Conservation (phyloP, 2,888 invertebrate species). For the Drosophila anceps region DNA sequence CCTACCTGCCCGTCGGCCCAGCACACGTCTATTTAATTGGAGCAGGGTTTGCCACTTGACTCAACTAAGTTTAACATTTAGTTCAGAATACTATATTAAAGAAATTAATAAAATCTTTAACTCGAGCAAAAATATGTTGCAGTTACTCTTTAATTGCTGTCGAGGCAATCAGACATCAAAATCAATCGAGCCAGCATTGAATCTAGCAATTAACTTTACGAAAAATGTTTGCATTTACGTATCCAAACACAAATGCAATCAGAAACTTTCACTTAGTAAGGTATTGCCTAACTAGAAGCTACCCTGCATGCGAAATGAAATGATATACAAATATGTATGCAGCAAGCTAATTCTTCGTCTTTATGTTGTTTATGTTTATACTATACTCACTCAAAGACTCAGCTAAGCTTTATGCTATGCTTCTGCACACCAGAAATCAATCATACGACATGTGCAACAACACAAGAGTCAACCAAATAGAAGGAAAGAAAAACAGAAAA, state of each 20-base stretch:
- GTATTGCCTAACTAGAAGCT: background rate
- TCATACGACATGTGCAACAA: constrained; percentile 57
- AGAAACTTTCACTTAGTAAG: background rate
- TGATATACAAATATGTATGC: background rate
- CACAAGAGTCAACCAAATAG: constrained; percentile 34
- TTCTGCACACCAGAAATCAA: constrained; percentile 45
- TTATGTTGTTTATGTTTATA: too few relatives aligned
- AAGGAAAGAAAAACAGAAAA: constrained; percentile 6
- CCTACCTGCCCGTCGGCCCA: background rate
- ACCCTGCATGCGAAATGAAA: background rate
- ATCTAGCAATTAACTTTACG: constrained; percentile 33
- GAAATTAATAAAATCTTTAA: background rate
- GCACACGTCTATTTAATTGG: constrained; percentile 58
- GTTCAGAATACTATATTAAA: background rate
- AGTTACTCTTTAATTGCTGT: background rate
- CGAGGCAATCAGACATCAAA: constrained; percentile 27
- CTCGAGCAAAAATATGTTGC: background rate
- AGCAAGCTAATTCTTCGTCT: too few relatives aligned
- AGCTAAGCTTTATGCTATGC: too few relatives aligned
- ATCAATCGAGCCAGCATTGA: constrained; percentile 35
- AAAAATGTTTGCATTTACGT: background rate
- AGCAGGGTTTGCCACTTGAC: background rate
- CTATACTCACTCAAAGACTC: background rate
- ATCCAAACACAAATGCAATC: background rate
- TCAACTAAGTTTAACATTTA: background rate